Percentiles rank a stretch among this genome's conserved stretches.
Conservation (phyloP, 2,797 vertebrate species). For the Scomberomorus guttatus region DNA sequence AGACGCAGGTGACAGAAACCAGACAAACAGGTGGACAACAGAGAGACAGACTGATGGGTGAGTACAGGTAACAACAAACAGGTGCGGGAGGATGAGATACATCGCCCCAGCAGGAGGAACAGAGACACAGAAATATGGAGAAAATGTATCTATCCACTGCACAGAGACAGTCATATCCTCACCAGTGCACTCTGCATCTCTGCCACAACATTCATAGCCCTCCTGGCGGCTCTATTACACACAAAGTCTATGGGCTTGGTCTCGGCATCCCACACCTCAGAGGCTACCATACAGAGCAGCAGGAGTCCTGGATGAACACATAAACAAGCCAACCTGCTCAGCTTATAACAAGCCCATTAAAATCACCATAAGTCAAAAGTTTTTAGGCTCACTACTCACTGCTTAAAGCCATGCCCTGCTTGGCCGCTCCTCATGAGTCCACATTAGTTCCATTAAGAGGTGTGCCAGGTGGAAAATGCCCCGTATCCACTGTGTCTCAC, state of each 20-base stretch:
- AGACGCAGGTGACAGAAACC: slow-evolving; percentile 30
- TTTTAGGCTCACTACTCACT: slow-evolving; percentile 69
- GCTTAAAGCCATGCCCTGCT: slow-evolving; percentile 81
- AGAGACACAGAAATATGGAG: not conserved
- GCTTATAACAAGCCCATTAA: slow-evolving; percentile 16
- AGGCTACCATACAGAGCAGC: slow-evolving; percentile 79
- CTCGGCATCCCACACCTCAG: slow-evolving; percentile 71
- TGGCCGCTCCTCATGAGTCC: slow-evolving; percentile 54
- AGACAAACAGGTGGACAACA: slow-evolving; percentile 28
- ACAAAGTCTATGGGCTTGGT: slow-evolving; percentile 80
- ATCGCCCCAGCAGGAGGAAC: slow-evolving; percentile 14
- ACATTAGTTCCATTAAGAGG: slow-evolving; percentile 78
- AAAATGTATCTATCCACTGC: slow-evolving; percentile 12
- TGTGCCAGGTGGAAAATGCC: slow-evolving; percentile 61
- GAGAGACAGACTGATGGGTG: slow-evolving; percentile 31
- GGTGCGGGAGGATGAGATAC: slow-evolving; percentile 8
- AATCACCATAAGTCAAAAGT: slow-evolving; percentile 24
- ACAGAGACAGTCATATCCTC: slow-evolving; percentile 42
- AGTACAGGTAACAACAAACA: slow-evolving; percentile 31
- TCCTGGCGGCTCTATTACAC: slow-evolving; percentile 77
- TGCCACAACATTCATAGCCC: slow-evolving; percentile 75
- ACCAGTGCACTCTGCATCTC: slow-evolving; percentile 77
- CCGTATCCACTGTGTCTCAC: slow-evolving; percentile 46
- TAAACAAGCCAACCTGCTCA: slow-evolving; percentile 22
- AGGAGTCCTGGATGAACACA: slow-evolving; percentile 74